Evolutionary conservation across 2,888 invertebrate genomes (phyloP), one percentile per base, ranked within the genome.

Genomic region (Orchesellides sinensis): DNA sequence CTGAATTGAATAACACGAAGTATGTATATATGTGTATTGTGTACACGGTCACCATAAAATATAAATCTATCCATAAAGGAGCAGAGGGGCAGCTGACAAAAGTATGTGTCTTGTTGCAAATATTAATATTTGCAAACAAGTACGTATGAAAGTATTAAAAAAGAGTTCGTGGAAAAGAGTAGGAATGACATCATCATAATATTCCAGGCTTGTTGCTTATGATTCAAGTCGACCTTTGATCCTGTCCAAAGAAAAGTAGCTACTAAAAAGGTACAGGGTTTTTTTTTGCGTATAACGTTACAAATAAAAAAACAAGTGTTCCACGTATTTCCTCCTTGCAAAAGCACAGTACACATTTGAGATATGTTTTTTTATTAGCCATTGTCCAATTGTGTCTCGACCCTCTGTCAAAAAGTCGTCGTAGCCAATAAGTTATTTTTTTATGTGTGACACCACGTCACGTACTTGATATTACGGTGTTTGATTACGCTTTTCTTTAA

Each of bases 361-460:
- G 17, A 2, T 59, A 3, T n/a, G n/a, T 32, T 56, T 47, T 82
- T 75, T 82, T 75, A 82, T 82, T 82, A 82, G 75, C 82, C 82
- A 75, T 82, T 82, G 82, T 75, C 82, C 82, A 75, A 82, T 47
- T 14, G 14, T 40, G 32, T 10, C 6, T 32, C 6, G 32, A 6
- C 10, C 32, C 32, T 6, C 5, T 32, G 6, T 10, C 6, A 6
- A 32, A 32, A 32, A 32, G 5, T 32, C 10, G 5, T 6, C 10
- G 32, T 32, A 32, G 10, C 6, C 32, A 32, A 32, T 10, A 32
- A 32, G 32, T 10, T 6, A 32, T 32, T 5, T 10, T 32, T 32
- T 32, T 2, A 40, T 5, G n/a, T 40, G 2, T 40, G 10, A 14
- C 40, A 40, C 40, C 40, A 14, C 14, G 14, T 40, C 40, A 14